These are phyloP conservation scores for Actenoides hombroni DNA, from an alignment of 2,113 vertebrate genomes.

Conservation along the genomic window DNA sequence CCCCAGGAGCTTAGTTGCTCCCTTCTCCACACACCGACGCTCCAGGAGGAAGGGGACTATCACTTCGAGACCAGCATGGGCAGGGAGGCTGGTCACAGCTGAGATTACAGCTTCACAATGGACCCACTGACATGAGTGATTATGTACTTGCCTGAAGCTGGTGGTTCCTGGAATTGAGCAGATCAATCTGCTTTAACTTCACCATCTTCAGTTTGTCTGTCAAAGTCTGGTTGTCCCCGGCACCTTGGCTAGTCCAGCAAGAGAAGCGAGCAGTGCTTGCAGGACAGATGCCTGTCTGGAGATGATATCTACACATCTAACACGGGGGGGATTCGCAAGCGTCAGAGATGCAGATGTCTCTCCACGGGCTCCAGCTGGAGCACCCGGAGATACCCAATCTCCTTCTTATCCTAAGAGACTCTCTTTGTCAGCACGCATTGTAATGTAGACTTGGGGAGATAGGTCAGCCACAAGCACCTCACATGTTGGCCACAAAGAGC, in stretches of 20 bases:
- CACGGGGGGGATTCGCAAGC: neutral
- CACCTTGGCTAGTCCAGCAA: neutral
- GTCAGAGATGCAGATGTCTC: neutral
- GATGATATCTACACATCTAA: neutral
- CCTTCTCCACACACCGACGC: neutral
- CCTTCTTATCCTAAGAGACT: neutral
- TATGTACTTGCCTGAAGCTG: neutral
- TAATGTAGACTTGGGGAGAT: neutral
- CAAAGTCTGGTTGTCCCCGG: neutral
- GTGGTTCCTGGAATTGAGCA: neutral
- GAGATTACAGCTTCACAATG: neutral
- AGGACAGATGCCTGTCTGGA: neutral
- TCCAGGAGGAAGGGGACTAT: neutral
- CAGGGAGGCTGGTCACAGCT: neutral
- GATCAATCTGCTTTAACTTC: neutral
- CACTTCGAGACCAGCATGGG: fast-evolving
- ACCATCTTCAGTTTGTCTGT: neutral
- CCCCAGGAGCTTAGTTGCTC: neutral
- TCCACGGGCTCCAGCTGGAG: neutral
- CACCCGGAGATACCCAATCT: neutral
- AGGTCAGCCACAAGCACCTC: neutral
- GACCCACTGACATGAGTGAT: neutral
- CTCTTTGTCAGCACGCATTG: neutral
- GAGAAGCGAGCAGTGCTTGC: neutral
- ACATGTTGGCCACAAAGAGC: neutral